Base-by-base conservation (phyloP, 2,888 invertebrate species). In the Nomada ruficornis region DNA sequence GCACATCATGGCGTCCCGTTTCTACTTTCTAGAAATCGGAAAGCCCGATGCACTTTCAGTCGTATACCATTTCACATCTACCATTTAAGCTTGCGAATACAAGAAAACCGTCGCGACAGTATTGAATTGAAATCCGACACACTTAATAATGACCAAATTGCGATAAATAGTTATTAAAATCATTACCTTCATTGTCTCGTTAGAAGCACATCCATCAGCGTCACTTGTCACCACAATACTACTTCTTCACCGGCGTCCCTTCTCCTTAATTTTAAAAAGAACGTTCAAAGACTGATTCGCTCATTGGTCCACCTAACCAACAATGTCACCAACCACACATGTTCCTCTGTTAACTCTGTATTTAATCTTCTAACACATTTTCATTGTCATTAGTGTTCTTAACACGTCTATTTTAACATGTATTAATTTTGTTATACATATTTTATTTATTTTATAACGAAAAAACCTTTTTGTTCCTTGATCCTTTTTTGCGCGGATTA, bases 1-100 rank as follows among this genome's bases (percentile, higher is more conserved):
- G 18, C 36, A 18, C 79, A 69, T 74, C 77, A 83, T 80, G 47
- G 71, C 64, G 50, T 55, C 59, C 64, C 82, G 65, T 76, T 80
- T 72, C 59, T 70, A 67, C 62, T 79, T 88, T 81, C 80, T 55
- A 80, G 82, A 84, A 84, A 76, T 77, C 80, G 77, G 73, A 86
- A 36, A 84, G 88, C 74, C 76, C 79, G 80, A 42, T 52, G 62
- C 55, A 84, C 73, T 82, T 81, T 77, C 69, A 65, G 42, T 59
- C 50, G 54, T 18, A 52, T 36, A 36, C 36, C 7, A 36, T 71
- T 57, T 76, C 65, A 52, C 67, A 44, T 47, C 55, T 36, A 71
- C 36, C 44, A 47, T 23, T 70, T 7, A 50, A 7, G 23, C 42
- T 15, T 9, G n/a, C 18, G 54, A 42, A 42, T 69, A 44, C 47